Conservation (phyloP, 2,797 vertebrate species). For the Sylvilagus floridanus region DNA sequence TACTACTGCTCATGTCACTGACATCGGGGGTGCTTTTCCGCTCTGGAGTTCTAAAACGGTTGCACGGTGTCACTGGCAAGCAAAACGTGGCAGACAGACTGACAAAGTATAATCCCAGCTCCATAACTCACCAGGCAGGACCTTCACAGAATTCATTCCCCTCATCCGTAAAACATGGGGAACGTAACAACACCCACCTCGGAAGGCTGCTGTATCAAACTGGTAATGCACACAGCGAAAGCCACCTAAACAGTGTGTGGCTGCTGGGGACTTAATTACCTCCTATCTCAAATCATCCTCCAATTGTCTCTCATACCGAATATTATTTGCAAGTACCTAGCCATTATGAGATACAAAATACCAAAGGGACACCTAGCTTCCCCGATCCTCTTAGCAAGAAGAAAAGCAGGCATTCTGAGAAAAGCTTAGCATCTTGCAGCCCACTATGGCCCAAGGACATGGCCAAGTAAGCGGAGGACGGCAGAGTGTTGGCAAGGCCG, state of each 20-base stretch:
- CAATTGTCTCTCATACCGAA: neutral
- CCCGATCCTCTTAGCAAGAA: neutral
- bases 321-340: neutral
- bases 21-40: neutral
- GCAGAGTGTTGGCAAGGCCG: too few relatives aligned
- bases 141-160: neutral
- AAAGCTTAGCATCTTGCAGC: neutral
- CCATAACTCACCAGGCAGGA: neutral
- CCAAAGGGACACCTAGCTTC: neutral
- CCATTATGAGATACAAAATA: constrained; percentile 6
- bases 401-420: neutral
- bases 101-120: neutral
- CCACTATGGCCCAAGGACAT: neutral
- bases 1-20: neutral
- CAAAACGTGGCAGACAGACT: neutral
- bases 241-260: neutral
- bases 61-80: neutral
- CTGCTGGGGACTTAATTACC: neutral
- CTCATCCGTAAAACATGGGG: neutral
- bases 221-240: neutral
- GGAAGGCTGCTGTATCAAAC: neutral
- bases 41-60: neutral
- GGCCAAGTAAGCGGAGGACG: neutral
- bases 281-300: constrained; percentile 33
- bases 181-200: neutral